phyloP scores from a whole-genome alignment of 2,888 invertebrate genomes.

The Rhaphigaster nebulosa region DNA sequence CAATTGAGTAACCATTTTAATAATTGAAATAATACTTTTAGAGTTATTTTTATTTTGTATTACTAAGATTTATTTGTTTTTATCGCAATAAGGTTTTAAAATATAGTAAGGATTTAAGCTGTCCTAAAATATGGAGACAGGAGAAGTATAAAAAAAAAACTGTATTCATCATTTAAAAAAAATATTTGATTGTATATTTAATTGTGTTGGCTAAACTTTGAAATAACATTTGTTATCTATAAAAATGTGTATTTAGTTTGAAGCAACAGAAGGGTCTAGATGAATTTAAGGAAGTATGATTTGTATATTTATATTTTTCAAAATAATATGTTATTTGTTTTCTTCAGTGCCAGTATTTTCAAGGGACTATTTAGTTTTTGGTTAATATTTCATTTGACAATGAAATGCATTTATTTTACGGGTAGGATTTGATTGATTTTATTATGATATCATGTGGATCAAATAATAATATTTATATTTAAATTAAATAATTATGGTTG shows the following conservation, averaged over 20 bases:
- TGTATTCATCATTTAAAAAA: background rate
- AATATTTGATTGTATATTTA: background rate
- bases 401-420: slow-evolving; percentile 51
- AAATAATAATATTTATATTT: slow-evolving; percentile 35
- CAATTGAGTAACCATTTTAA: background rate
- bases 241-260: slow-evolving; percentile 10
- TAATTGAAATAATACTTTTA: background rate
- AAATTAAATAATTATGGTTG: slow-evolving; percentile 4
- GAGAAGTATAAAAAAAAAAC: background rate
- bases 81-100: background rate
- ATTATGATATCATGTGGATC: background rate
- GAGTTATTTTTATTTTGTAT: background rate
- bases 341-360: slow-evolving; percentile 52
- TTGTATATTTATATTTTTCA: slow-evolving; percentile 43
- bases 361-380: slow-evolving; percentile 27
- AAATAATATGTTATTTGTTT: slow-evolving; percentile 31
- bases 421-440: slow-evolving; percentile 47
- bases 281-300: slow-evolving; percentile 10
- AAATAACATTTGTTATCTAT: background rate
- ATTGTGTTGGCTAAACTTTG: slow-evolving; percentile 51
- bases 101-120: background rate
- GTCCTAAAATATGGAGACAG: background rate
- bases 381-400: slow-evolving; percentile 14
- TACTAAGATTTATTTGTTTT: background rate
- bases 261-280: background rate